These are phyloP conservation scores for Aphelenchoides fujianensis DNA, from an alignment of 1,140 invertebrate species.

Conservation along the genomic window DNA sequence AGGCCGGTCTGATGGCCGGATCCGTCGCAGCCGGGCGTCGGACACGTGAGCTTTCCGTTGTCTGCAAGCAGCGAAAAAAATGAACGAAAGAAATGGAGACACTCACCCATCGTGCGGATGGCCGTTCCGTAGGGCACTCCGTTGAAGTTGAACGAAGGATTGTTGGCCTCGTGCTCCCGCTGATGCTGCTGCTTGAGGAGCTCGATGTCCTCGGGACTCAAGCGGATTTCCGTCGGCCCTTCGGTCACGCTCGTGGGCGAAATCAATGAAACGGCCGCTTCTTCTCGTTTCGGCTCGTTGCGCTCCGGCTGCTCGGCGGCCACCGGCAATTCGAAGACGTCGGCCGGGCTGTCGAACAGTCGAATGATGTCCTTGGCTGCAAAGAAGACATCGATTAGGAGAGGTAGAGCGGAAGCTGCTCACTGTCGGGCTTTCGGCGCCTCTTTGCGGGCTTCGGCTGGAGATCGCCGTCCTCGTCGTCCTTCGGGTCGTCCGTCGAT, in stretches of 20 bases:
- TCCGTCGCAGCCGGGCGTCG: slow-evolving; percentile 66
- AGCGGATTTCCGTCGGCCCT: slow-evolving; percentile 5
- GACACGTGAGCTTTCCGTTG: slow-evolving; percentile 62
- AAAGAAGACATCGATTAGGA: neutral
- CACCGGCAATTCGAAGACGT: neutral
- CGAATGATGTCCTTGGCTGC: slow-evolving; percentile 32
- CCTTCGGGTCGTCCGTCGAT: neutral
- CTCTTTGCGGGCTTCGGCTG: slow-evolving; percentile 29
- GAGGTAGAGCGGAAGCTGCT: no score
- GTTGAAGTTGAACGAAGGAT: slow-evolving; percentile 23
- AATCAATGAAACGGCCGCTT: slow-evolving; percentile 16
- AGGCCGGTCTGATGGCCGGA: slow-evolving; percentile 76
- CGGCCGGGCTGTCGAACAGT: slow-evolving; percentile 9
- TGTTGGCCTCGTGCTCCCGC: slow-evolving; percentile 10
- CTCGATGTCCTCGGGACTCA: slow-evolving; percentile 16
- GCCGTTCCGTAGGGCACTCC: slow-evolving; percentile 32
- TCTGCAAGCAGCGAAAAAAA: slow-evolving; percentile 37
- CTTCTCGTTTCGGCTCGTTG: neutral
- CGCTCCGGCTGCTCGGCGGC: slow-evolving; percentile 4
- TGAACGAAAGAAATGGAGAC: no score
- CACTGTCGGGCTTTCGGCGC: slow-evolving; percentile 29
- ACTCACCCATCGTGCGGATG: slow-evolving; percentile 18
- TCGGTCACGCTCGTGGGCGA: slow-evolving; percentile 14
- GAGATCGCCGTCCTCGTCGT: slow-evolving; percentile 3
- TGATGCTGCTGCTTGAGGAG: slow-evolving; percentile 3